Evolutionary conservation across 2,113 vertebrate genomes (phyloP).

Genomic region (Piaya cayana): DNA sequence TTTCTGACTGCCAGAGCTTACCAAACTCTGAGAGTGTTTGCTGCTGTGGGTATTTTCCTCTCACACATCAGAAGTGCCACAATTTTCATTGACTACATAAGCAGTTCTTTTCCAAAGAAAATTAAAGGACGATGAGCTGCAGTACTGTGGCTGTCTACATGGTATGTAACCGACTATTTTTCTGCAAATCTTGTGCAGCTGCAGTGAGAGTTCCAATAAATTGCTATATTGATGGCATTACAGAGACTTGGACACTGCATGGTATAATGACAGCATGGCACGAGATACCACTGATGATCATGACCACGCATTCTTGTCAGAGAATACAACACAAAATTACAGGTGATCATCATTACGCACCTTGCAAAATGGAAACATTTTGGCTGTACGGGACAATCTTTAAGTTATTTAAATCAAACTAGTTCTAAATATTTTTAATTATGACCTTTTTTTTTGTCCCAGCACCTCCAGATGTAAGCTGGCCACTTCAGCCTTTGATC

Average conservation of each 20-base stretch:
- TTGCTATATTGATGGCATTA: not conserved
- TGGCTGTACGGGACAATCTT: not conserved
- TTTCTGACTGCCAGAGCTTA: not conserved
- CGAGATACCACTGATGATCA: not conserved
- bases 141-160: not conserved
- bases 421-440: not conserved
- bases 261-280: not conserved
- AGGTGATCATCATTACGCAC: not conserved
- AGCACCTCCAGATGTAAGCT: not conserved
- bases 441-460: not conserved
- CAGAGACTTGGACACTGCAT: not conserved
- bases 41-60: not conserved
- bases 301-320: not conserved
- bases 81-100: not conserved
- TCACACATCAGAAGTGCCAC: not conserved
- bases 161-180: not conserved
- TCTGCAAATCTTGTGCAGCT: not conserved
- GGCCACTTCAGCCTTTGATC: not conserved
- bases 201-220: not conserved
- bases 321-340: not conserved
- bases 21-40: not conserved
- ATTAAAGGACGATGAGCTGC: not conserved
- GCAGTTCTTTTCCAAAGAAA: rapidly evolving
- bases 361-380: not conserved
- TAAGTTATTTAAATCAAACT: not conserved